Conservation (phyloP, 2,113 vertebrate genomes). For the Litocranius walleri region DNA sequence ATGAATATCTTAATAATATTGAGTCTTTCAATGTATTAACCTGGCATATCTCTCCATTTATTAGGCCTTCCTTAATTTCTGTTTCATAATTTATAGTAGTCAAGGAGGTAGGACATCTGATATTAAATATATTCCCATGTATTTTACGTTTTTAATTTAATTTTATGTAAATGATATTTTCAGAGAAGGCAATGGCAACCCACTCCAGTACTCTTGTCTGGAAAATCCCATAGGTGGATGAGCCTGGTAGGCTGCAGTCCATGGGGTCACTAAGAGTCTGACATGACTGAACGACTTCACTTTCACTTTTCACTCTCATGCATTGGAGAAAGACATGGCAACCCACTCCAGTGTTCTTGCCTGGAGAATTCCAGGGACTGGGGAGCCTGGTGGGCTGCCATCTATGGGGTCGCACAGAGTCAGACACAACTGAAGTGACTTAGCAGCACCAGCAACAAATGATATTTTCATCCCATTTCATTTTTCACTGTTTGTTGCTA, state of each 20-base stretch:
- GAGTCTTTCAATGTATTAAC: neutral
- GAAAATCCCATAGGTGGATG: too few relatives aligned
- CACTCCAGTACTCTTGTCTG: too few relatives aligned
- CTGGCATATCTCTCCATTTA: neutral
- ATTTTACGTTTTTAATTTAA: neutral
- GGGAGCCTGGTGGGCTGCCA: too few relatives aligned
- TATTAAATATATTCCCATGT: neutral
- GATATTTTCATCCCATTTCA: neutral
- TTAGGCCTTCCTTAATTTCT: neutral
- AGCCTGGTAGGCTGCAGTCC: too few relatives aligned
- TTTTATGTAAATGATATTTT: neutral
- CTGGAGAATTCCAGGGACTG: too few relatives aligned
- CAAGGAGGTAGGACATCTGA: neutral
- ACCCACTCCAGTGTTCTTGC: too few relatives aligned
- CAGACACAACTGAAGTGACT: accelerated
- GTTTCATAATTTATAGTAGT: neutral
- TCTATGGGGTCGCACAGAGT: too few relatives aligned
- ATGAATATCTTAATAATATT: neutral
- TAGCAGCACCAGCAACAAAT: neutral
- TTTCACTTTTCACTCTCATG: too few relatives aligned
- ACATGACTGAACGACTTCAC: too few relatives aligned
- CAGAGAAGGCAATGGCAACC: too few relatives aligned
- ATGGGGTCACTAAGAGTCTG: too few relatives aligned
- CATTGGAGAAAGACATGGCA: too few relatives aligned
- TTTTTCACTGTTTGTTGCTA: neutral